These are phyloP conservation scores for Scaptodrosophila latifasciaeformis DNA, from an alignment of 2,888 invertebrate genomes.

Conservation along the genomic window DNA sequence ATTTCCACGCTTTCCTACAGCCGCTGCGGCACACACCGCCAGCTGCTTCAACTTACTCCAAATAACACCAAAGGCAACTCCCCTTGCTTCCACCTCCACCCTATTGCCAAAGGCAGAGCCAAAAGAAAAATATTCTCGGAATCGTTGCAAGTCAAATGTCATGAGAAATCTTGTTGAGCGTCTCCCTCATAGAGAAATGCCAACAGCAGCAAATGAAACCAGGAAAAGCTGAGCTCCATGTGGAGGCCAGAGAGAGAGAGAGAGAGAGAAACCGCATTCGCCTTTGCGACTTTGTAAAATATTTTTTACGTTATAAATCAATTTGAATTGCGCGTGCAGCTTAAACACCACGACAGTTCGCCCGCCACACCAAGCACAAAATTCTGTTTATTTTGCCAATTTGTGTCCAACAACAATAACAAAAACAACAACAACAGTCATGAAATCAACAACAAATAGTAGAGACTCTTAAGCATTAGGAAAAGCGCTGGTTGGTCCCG, in stretches of 20 bases:
- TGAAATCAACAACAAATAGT: too few relatives aligned
- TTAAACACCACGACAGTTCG: conserved; percentile 27
- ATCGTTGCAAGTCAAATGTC: conserved; percentile 43
- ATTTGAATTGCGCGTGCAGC: conserved; percentile 43
- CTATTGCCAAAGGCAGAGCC: neutral
- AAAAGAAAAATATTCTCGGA: conserved; percentile 34
- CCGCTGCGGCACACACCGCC: too few relatives aligned
- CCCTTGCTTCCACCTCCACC: too few relatives aligned
- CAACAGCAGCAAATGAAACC: neutral
- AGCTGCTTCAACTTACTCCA: neutral
- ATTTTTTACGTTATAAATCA: conserved; percentile 44
- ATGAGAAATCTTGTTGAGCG: conserved; percentile 40
- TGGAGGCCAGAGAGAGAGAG: too few relatives aligned
- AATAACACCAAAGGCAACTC: neutral
- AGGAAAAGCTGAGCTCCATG: too few relatives aligned
- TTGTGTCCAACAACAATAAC: conserved; percentile 2
- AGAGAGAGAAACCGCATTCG: neutral
- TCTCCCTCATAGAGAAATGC: conserved; percentile 13
- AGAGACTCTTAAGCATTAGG: too few relatives aligned
- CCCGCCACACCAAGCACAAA: conserved; percentile 27
- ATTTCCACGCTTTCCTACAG: neutral
- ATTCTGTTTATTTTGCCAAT: conserved; percentile 44
- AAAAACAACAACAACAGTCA: neutral
- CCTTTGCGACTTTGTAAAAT: conserved; percentile 30
- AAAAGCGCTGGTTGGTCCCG: too few relatives aligned